A percentile compares a stretch with the other conserved stretches of the same genome.
phyloP scores from a whole-genome alignment of 1,140 invertebrate species.

The Diprion similis region DNA sequence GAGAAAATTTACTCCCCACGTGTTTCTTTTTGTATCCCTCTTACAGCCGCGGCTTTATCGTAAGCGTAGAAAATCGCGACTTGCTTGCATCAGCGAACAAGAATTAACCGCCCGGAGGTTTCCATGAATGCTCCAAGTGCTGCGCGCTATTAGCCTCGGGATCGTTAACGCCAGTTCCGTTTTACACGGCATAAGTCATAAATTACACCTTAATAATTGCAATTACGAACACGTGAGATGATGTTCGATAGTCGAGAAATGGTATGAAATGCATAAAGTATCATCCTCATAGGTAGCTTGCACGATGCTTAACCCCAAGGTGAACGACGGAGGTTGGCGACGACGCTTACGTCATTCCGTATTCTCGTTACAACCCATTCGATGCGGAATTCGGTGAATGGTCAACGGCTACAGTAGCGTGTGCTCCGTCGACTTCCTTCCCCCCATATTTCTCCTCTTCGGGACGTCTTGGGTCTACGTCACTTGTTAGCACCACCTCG shows the following conservation, averaged over 20 bases:
- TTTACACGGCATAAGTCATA: background rate
- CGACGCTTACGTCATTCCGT: constrained; percentile 50
- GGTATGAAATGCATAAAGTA: background rate
- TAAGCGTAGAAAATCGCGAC: background rate
- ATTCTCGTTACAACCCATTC: constrained; percentile 51
- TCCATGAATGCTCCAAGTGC: background rate
- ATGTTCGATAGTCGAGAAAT: background rate
- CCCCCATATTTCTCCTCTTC: background rate
- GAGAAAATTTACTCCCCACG: no score
- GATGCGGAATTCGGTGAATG: constrained; percentile 57
- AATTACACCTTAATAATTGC: background rate
- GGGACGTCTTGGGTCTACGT: background rate
- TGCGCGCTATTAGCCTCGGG: background rate
- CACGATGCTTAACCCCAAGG: background rate
- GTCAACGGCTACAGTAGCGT: constrained; percentile 23
- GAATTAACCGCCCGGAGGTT: background rate
- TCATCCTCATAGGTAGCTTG: background rate
- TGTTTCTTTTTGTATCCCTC: background rate
- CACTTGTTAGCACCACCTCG: background rate
- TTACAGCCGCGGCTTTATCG: background rate
- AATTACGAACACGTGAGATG: background rate
- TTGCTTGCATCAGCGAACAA: background rate
- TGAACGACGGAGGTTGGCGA: background rate
- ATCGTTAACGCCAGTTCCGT: constrained; percentile 4
- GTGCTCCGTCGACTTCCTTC: background rate